Conservation (phyloP, 2,113 vertebrate genomes). For the Clupea harengus region DNA sequence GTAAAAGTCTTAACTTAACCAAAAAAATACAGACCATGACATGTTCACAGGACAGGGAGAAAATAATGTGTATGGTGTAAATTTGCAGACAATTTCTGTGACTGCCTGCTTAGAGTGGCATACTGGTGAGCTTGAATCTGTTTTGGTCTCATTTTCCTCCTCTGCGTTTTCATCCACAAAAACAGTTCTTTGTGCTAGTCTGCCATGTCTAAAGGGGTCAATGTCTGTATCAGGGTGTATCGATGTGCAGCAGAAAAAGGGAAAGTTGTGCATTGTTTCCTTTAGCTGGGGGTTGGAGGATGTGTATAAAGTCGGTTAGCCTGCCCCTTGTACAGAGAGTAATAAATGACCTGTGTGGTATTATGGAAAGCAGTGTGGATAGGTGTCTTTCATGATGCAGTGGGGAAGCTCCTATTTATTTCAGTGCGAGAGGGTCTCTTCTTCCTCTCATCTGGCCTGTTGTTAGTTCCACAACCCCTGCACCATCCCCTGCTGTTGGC, state of each 20-base stretch:
- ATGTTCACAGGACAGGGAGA: neutral
- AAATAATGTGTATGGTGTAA: neutral
- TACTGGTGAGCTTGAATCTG: neutral
- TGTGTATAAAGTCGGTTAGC: neutral
- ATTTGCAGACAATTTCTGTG: neutral
- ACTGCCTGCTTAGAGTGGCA: neutral
- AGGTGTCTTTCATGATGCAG: neutral
- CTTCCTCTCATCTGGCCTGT: neutral
- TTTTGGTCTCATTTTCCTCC: neutral
- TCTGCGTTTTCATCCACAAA: neutral
- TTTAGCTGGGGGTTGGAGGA: neutral
- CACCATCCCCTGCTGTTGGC: neutral
- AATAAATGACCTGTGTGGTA: neutral
- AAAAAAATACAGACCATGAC: neutral
- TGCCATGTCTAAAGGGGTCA: neutral
- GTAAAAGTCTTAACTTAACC: neutral
- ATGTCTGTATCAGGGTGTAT: neutral
- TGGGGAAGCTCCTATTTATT: neutral
- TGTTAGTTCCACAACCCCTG: neutral
- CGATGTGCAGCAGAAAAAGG: neutral
- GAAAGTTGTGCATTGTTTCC: neutral
- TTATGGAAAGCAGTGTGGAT: neutral
- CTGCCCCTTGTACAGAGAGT: neutral
- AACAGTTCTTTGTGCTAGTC: neutral
- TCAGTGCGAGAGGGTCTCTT: neutral